Base-by-base conservation (phyloP, 2,888 invertebrate genomes). In the Danaus chrysippus region DNA sequence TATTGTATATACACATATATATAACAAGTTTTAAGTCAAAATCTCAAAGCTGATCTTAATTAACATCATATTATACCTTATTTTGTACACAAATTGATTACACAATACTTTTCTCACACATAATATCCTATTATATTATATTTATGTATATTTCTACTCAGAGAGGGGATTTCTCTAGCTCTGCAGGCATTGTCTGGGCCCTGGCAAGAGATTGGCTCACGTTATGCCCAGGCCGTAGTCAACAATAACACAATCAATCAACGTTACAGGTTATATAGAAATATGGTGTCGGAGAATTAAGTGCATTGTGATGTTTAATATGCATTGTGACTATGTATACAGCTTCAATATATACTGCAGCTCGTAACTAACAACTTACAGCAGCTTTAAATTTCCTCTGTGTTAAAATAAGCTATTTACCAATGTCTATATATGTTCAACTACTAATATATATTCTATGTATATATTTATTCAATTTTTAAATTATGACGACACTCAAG, bases 171-270 rank as follows among this genome's bases (percentile, higher is more conserved):
- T 74, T 76, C 79, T 73, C 81, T 87, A 77, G 87, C 83, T 66
- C 77, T 86, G 80, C 82, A 80, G 69, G 77, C 84, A 17, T 49
- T 49, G 10, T 49, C 82, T 69, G 89, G 90, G 46, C 82, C 87
- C 57, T 87, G 85, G 87, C 79, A 79, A 70, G 74, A 79, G 63
- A 71, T 86, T 69, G 78, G 84, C 77, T 78, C 77, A 70, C 84
- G 88, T 69, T 86, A 82, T 71, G 85, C 86, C 64, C 74, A 76
- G 70, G 85, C 86, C 34, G 71, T 89, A 74, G 77, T 84, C 78
- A 77, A 81, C 78, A 82, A 88, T 78, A 90, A 88, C 77, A 85
- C 87, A 42, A 72, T 88, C 74, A 81, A 79, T 68, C 83, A 82
- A 68, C 77, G 76, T 66, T 84, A 83, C 89, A 90, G 90, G 90